Conservation (phyloP, 2,113 vertebrate genomes). For the Argyrosomus japonicus region DNA sequence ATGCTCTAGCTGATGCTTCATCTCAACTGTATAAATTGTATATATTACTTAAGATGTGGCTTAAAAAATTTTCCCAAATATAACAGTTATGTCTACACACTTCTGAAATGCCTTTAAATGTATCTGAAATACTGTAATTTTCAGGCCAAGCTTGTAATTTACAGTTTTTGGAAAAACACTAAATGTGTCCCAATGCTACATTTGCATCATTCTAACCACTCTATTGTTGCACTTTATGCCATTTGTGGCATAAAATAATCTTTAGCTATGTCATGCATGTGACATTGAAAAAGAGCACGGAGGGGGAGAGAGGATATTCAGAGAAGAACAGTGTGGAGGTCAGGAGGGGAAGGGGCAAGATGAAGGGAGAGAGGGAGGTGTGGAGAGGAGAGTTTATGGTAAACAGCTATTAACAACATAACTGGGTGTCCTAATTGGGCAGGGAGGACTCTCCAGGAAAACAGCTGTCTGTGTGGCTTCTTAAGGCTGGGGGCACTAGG, state of each 20-base stretch:
- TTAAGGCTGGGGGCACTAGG: constrained; percentile 52
- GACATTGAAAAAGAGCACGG: neutral
- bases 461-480: constrained; percentile 67
- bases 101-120: neutral
- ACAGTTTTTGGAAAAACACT: neutral
- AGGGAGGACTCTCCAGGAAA: constrained; percentile 51
- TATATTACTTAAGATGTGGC: too few relatives aligned
- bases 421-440: constrained; percentile 78
- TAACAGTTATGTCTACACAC: too few relatives aligned
- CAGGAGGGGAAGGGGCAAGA: constrained; percentile 5
- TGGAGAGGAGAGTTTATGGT: constrained; percentile 65
- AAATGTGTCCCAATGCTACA: neutral
- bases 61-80: neutral
- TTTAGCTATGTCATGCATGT: neutral
- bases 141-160: neutral
- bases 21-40: neutral
- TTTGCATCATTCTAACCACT: neutral
- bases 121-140: neutral
- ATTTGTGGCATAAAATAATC: neutral
- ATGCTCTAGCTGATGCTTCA: neutral
- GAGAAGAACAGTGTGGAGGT: neutral
- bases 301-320: neutral
- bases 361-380: constrained; percentile 14
- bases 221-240: neutral
- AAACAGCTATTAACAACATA: constrained; percentile 76